Conservation (phyloP, 1,140 invertebrate species). For the Dendroctonus valens region DNA sequence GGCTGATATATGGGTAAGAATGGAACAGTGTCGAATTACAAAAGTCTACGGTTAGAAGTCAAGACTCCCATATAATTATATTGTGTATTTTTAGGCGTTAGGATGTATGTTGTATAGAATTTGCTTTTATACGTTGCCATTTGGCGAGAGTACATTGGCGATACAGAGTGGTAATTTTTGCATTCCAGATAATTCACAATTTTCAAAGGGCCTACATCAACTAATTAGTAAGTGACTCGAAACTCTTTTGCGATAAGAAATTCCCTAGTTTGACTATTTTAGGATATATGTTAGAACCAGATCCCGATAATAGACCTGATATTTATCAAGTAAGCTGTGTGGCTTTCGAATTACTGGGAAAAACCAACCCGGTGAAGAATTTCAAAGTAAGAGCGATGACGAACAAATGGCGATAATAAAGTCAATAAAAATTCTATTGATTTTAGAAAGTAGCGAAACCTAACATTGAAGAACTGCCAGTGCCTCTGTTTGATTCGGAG, state of each 20-base stretch:
- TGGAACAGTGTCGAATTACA: not conserved
- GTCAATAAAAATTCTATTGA: conserved; percentile 7
- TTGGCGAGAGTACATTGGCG: conserved; percentile 90
- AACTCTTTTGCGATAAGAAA: conserved; percentile 26
- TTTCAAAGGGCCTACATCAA: conserved; percentile 62
- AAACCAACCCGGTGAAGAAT: conserved; percentile 80
- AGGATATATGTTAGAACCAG: conserved; percentile 83
- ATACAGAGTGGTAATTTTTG: conserved; percentile 89
- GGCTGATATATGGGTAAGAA: conserved; percentile 83
- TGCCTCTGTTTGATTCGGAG: conserved; percentile 65
- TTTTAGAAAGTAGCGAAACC: conserved; percentile 64
- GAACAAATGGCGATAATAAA: not conserved
- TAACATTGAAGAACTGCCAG: conserved; percentile 63
- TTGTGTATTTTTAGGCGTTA: conserved; percentile 64
- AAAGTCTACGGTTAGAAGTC: not conserved
- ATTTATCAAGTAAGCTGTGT: conserved; percentile 85
- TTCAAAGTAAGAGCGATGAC: conserved; percentile 62
- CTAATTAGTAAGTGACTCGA: conserved; percentile 53
- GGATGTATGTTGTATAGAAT: conserved; percentile 90
- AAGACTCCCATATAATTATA: not conserved
- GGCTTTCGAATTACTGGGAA: conserved; percentile 71
- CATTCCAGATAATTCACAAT: conserved; percentile 82
- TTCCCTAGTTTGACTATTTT: conserved; percentile 5
- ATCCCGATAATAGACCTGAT: conserved; percentile 80
- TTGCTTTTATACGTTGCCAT: conserved; percentile 89